Evolutionary conservation across 2,797 vertebrate species (phyloP).

Genomic region (Poecile montanus): DNA sequence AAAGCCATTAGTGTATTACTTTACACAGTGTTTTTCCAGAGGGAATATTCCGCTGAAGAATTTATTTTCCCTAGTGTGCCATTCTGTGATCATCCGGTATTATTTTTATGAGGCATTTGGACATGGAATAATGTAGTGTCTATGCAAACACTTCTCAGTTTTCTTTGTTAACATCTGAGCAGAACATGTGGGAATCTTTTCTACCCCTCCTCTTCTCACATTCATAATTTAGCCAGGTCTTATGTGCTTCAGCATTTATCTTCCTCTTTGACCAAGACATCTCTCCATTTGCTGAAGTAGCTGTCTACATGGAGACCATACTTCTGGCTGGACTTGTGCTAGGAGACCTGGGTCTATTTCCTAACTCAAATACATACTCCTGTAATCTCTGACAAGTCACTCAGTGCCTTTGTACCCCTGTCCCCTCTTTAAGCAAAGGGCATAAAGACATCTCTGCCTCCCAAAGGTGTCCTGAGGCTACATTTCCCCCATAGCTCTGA

Average conservation of each 20-base stretch:
- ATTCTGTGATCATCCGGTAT: slow-evolving; percentile 71
- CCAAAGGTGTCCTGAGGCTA: slow-evolving; percentile 12
- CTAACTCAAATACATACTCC: neutral
- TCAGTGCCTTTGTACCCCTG: neutral
- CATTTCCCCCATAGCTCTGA: neutral
- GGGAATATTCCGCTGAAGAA: slow-evolving; percentile 71
- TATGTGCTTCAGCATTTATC: neutral
- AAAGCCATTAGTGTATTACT: slow-evolving; percentile 76
- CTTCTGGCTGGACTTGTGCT: neutral
- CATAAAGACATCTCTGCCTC: slow-evolving; percentile 15
- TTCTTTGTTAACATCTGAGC: slow-evolving; percentile 78
- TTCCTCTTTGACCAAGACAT: neutral
- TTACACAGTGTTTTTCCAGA: slow-evolving; percentile 75
- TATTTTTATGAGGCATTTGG: slow-evolving; percentile 77
- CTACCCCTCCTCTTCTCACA: slow-evolving; percentile 46
- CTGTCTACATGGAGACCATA: neutral
- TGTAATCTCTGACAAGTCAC: neutral
- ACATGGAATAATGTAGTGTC: slow-evolving; percentile 75
- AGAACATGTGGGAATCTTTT: slow-evolving; percentile 71
- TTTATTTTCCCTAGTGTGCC: slow-evolving; percentile 65
- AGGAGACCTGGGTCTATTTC: neutral
- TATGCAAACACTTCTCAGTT: slow-evolving; percentile 78
- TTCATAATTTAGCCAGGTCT: slow-evolving; percentile 58
- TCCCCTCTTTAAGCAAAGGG: neutral
- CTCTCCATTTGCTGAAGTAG: slow-evolving; percentile 3